Conservation (phyloP, 1,140 invertebrate genomes). For the Nixonia krombeini region DNA sequence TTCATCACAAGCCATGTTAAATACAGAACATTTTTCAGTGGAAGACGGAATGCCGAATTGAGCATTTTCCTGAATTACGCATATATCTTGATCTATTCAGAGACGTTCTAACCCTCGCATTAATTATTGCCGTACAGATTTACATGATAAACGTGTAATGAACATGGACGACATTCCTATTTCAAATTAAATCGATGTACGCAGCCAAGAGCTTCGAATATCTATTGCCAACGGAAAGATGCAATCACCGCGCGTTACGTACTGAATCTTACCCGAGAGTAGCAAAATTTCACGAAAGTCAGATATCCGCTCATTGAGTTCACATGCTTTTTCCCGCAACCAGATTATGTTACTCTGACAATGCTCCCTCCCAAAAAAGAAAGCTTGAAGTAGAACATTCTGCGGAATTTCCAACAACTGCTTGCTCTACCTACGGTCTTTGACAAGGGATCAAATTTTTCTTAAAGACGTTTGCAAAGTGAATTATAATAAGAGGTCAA, state of each 20-base stretch:
- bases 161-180: slow-evolving; percentile 14
- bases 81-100: slow-evolving; percentile 3
- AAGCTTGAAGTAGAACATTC: too few species aligned
- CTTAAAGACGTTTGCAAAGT: too few species aligned
- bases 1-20: too few species aligned
- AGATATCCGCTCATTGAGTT: slow-evolving; percentile 30
- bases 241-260: slow-evolving; percentile 27
- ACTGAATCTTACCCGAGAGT: slow-evolving; percentile 39
- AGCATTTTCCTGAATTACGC: neutral
- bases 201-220: too few species aligned
- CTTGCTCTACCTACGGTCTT: neutral
- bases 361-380: too few species aligned
- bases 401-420: slow-evolving; percentile 4
- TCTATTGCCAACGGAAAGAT: slow-evolving; percentile 17
- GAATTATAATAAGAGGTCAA: too few species aligned
- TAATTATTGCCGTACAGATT: slow-evolving; percentile 28
- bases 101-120: slow-evolving; percentile 15
- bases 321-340: slow-evolving; percentile 14
- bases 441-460: slow-evolving; percentile 1
- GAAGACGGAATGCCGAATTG: neutral
- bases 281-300: slow-evolving; percentile 54
- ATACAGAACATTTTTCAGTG: too few species aligned
- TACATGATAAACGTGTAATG: slow-evolving; percentile 28
- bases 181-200: slow-evolving; percentile 17
- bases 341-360: slow-evolving; percentile 7